phyloP scores from a whole-genome alignment of 2,113 vertebrate genomes.

The Trachemys scripta region DNA sequence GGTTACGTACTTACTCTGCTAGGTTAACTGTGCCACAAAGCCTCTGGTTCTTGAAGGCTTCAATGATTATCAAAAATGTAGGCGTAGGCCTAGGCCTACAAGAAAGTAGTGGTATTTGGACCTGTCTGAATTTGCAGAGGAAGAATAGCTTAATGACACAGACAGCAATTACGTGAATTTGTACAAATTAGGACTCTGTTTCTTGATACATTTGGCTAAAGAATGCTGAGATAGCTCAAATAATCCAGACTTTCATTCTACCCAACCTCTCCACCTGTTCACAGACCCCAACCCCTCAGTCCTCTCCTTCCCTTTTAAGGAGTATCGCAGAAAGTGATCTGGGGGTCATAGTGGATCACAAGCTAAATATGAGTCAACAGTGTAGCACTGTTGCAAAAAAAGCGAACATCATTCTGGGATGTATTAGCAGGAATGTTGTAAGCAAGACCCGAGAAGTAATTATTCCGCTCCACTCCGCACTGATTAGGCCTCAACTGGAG shows the following conservation, averaged over 20 bases:
- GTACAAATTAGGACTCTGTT: background rate
- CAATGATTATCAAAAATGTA: background rate
- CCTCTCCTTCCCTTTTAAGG: background rate
- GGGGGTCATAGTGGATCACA: too few relatives aligned
- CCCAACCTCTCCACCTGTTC: background rate
- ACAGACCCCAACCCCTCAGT: background rate
- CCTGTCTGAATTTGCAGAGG: background rate
- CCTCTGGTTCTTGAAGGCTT: background rate
- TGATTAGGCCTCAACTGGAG: too few relatives aligned
- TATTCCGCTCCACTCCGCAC: too few relatives aligned
- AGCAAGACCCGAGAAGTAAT: too few relatives aligned
- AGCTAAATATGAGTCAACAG: too few relatives aligned
- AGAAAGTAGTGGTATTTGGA: background rate
- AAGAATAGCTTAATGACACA: background rate
- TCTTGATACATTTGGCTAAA: background rate
- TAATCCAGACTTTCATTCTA: background rate
- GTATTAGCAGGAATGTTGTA: too few relatives aligned
- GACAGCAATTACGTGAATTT: background rate
- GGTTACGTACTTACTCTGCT: background rate
- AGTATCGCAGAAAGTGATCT: too few relatives aligned
- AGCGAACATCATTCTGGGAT: too few relatives aligned
- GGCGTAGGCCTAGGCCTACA: background rate
- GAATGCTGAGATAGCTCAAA: background rate
- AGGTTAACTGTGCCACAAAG: background rate
- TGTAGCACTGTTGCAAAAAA: too few relatives aligned